These are phyloP conservation scores for Vanessa tameamea DNA, from an alignment of 1,140 invertebrate genomes.

Conservation along the genomic window DNA sequence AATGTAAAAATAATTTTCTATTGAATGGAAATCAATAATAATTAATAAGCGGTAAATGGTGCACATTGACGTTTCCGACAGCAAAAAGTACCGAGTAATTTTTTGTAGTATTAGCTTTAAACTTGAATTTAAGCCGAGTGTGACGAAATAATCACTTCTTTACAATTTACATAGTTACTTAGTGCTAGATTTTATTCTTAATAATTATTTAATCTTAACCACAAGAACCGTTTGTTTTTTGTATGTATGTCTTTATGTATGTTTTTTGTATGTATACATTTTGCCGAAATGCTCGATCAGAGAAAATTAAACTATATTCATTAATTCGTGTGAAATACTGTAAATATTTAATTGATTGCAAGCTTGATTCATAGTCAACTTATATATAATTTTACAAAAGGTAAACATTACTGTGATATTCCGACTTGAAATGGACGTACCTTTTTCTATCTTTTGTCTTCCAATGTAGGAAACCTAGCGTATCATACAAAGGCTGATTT, in stretches of 20 bases:
- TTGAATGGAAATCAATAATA: not conserved
- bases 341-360: too few species aligned
- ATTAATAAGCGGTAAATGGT: conserved; percentile 31
- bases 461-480: not conserved
- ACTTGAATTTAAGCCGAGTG: conserved; percentile 34
- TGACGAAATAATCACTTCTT: not conserved
- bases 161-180: not conserved
- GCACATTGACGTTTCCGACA: conserved; percentile 38
- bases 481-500: conserved; percentile 16
- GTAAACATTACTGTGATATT: not conserved
- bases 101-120: conserved; percentile 47
- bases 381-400: not conserved
- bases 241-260: too few species aligned
- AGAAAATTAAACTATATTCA: too few species aligned
- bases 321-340: too few species aligned
- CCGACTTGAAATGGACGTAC: too few species aligned
- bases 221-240: too few species aligned
- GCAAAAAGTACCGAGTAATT: conserved; percentile 13
- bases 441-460: not conserved
- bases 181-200: too few species aligned
- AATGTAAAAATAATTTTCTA: not conserved
- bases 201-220: too few species aligned
- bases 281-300: too few species aligned
- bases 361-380: too few species aligned
- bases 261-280: too few species aligned